Percentiles rank a stretch among this genome's conserved stretches.
phyloP scores from a whole-genome alignment of 2,797 vertebrate species.

The Poeciliopsis infans region DNA sequence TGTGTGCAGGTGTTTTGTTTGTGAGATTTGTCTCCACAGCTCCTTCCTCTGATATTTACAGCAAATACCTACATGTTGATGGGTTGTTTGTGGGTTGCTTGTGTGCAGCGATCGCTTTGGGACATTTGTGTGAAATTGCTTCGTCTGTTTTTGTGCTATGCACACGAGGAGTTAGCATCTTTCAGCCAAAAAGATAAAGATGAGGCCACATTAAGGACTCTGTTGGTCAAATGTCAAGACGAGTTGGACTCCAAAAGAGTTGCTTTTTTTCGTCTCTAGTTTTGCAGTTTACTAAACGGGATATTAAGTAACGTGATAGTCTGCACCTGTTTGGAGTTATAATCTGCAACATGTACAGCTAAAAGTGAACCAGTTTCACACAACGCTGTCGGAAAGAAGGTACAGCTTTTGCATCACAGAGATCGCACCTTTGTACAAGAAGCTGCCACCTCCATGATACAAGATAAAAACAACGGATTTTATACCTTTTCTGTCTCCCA shows the following conservation, averaged over 20 bases:
- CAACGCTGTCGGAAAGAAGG: slow-evolving; percentile 55
- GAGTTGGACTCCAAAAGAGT: slow-evolving; percentile 51
- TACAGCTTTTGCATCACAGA: slow-evolving; percentile 53
- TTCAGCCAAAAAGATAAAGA: slow-evolving; percentile 53
- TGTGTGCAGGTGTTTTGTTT: slow-evolving; percentile 25
- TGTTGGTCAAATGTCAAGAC: slow-evolving; percentile 49
- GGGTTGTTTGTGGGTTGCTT: slow-evolving; percentile 5
- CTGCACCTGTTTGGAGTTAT: slow-evolving; percentile 58
- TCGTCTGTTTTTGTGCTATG: slow-evolving; percentile 60
- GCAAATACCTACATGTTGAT: slow-evolving; percentile 34
- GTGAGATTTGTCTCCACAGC: slow-evolving; percentile 35
- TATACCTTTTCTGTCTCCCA: slow-evolving; percentile 63
- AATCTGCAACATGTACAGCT: slow-evolving; percentile 64
- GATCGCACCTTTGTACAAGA: slow-evolving; percentile 43
- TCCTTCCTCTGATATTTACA: slow-evolving; percentile 62
- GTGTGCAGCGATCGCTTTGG: slow-evolving; percentile 43
- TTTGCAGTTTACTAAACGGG: slow-evolving; percentile 56
- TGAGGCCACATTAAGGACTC: slow-evolving; percentile 47
- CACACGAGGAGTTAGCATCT: slow-evolving; percentile 59
- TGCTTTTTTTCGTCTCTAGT: slow-evolving; percentile 17
- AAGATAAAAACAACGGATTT: slow-evolving; percentile 50
- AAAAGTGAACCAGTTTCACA: slow-evolving; percentile 74
- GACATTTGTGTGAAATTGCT: slow-evolving; percentile 70
- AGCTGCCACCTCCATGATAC: slow-evolving; percentile 52
- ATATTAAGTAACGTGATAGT: slow-evolving; percentile 32